Conservation (phyloP, 2,113 vertebrate genomes). For the Phainopepla nitens region DNA sequence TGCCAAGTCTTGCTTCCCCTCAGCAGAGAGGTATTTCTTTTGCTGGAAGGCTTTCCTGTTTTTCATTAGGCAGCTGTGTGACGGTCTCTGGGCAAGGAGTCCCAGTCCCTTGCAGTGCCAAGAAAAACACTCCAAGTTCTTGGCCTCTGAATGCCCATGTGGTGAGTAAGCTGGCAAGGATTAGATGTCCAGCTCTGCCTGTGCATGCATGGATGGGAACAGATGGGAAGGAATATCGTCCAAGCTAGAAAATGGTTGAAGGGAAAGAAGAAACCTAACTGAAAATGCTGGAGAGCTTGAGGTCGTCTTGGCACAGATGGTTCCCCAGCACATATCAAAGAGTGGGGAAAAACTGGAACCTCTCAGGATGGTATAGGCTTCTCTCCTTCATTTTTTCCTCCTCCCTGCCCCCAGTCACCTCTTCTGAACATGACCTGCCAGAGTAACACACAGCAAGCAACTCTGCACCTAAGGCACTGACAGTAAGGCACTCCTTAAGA, state of each 20-base stretch:
- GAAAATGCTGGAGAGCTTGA: background rate
- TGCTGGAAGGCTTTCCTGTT: background rate
- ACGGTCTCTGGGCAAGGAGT: background rate
- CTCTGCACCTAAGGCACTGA: background rate
- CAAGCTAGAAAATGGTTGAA: background rate
- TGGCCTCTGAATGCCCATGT: slow-evolving; percentile 1
- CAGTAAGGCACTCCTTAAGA: background rate
- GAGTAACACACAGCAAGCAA: background rate
- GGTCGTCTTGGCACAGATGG: background rate
- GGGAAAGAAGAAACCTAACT: background rate
- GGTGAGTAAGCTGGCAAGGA: slow-evolving; percentile 7
- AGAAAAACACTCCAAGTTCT: background rate
- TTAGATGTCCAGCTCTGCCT: background rate
- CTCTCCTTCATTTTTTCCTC: background rate
- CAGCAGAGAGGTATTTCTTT: background rate
- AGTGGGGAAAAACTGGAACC: background rate
- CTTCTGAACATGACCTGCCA: background rate
- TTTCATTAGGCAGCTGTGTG: background rate
- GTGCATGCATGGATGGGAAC: background rate
- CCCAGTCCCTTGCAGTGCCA: background rate
- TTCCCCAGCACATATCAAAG: background rate
- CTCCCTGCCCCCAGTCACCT: background rate
- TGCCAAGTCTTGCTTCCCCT: background rate
- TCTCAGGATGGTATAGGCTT: background rate
- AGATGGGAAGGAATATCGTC: background rate